Percentiles rank a stretch among this genome's conserved stretches.
Evolutionary conservation across 2,797 vertebrate genomes (phyloP).

Genomic region (Sebastes kiyomatsui): DNA sequence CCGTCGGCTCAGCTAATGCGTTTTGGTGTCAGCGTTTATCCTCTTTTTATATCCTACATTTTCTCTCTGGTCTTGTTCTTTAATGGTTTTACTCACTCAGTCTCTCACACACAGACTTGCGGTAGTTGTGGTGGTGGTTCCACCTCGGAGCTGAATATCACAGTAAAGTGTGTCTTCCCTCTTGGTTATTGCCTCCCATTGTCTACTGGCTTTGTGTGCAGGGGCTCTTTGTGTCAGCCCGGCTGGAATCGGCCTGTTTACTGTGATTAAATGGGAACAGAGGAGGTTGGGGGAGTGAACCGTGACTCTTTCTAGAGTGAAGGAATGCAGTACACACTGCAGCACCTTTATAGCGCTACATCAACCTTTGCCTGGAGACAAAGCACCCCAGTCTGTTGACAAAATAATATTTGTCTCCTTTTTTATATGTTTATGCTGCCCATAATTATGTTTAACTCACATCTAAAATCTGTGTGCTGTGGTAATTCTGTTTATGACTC

Average conservation of each 20-base stretch:
- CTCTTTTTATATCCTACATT: conserved; percentile 23
- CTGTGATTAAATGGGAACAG: conserved; percentile 69
- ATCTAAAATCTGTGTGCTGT: not conserved
- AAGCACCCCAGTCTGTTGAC: not conserved
- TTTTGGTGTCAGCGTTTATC: conserved; percentile 44
- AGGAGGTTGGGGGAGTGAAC: conserved; percentile 40
- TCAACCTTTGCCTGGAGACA: not conserved
- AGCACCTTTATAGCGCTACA: conserved; percentile 1
- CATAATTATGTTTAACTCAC: not conserved
- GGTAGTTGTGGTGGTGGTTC: conserved; percentile 3
- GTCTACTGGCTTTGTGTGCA: conserved; percentile 56
- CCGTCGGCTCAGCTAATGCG: conserved; percentile 23
- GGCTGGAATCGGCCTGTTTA: conserved; percentile 59
- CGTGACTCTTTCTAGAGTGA: conserved; percentile 38
- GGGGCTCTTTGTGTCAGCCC: conserved; percentile 61
- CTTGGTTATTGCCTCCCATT: conserved; percentile 62
- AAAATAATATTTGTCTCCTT: not conserved
- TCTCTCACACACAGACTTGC: not conserved
- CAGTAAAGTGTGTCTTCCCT: conserved; percentile 56
- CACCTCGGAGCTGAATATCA: conserved; percentile 44
- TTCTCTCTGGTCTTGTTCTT: conserved; percentile 25
- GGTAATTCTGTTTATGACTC: not conserved
- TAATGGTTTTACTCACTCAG: not conserved
- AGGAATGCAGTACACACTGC: conserved; percentile 32
- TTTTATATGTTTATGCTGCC: not conserved